A percentile compares a stretch with the other conserved stretches of the same genome.
Evolutionary conservation across 2,888 invertebrate species (phyloP).

Genomic region (Drepanosiphum platanoidis): DNA sequence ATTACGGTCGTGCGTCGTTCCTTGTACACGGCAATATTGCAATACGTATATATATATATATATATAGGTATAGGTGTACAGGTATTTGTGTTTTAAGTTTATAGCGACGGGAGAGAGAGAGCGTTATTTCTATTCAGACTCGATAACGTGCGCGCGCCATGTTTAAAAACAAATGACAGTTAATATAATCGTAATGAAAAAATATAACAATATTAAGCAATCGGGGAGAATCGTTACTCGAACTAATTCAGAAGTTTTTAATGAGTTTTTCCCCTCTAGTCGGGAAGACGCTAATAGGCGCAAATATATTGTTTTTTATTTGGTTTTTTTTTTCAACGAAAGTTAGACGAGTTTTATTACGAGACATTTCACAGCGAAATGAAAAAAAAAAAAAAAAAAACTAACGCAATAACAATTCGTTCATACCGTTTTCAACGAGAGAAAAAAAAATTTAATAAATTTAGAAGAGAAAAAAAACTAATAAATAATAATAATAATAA

Average conservation of each 20-base stretch:
- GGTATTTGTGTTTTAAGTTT: neutral
- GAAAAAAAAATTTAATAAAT: neutral
- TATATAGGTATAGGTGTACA: neutral
- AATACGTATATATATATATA: neutral
- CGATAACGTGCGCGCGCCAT: neutral
- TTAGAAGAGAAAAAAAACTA: neutral
- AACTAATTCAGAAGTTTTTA: constrained; percentile 51
- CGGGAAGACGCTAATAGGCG: constrained; percentile 4
- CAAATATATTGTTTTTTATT: constrained; percentile 37
- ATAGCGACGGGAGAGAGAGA: constrained; percentile 8
- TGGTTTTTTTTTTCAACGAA: constrained; percentile 7
- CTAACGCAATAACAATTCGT: neutral
- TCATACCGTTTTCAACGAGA: neutral
- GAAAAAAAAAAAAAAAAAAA: constrained; percentile 14
- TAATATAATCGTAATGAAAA: constrained; percentile 15
- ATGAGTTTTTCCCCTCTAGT: constrained; percentile 30
- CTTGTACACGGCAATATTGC: neutral
- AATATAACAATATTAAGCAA: constrained; percentile 28
- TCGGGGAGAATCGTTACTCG: constrained; percentile 13
- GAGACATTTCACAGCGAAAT: neutral
- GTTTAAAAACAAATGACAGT: constrained; percentile 29
- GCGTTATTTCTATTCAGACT: neutral
- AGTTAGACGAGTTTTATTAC: neutral
- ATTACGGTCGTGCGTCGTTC: constrained; percentile 33
- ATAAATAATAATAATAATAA: neutral